Percentiles rank a stretch among this genome's conserved stretches.
Conservation (phyloP, 2,113 vertebrate genomes). For the Scopus umbretta region DNA sequence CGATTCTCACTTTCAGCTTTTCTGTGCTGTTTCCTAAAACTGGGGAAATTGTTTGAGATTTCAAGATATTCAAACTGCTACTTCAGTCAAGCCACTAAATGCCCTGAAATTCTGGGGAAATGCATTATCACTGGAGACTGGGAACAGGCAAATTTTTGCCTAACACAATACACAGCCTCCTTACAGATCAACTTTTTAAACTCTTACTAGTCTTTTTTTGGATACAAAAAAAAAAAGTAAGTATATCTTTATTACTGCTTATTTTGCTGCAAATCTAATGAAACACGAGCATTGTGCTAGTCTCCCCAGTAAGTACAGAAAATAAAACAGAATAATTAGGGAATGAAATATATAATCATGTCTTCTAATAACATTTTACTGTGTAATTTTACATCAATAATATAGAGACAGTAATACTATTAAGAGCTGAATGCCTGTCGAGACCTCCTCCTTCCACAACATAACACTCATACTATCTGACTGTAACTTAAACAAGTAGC, state of each 20-base stretch:
- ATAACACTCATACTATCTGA: background rate
- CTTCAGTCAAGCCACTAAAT: background rate
- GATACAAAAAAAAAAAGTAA: background rate
- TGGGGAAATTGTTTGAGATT: background rate
- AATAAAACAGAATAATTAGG: background rate
- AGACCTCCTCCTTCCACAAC: background rate
- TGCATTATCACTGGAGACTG: background rate
- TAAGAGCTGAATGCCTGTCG: constrained; percentile 36
- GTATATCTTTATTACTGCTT: background rate
- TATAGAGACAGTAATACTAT: constrained; percentile 53
- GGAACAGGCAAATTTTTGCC: background rate
- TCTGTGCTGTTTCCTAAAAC: background rate
- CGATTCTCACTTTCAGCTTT: background rate
- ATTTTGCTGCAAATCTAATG: background rate
- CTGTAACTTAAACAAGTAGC: constrained; percentile 39
- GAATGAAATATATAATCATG: constrained; percentile 13
- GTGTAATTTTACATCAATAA: constrained; percentile 55
- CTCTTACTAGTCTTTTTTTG: background rate
- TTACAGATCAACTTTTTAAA: background rate
- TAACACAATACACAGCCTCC: background rate
- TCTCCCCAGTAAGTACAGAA: background rate
- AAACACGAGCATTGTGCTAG: background rate
- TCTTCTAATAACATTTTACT: constrained; percentile 63
- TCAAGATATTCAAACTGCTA: background rate
- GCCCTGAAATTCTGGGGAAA: background rate